Evolutionary conservation across 2,888 invertebrate genomes (phyloP), one percentile per base, ranked within the genome.

Genomic region (Cosmia trapezina): DNA sequence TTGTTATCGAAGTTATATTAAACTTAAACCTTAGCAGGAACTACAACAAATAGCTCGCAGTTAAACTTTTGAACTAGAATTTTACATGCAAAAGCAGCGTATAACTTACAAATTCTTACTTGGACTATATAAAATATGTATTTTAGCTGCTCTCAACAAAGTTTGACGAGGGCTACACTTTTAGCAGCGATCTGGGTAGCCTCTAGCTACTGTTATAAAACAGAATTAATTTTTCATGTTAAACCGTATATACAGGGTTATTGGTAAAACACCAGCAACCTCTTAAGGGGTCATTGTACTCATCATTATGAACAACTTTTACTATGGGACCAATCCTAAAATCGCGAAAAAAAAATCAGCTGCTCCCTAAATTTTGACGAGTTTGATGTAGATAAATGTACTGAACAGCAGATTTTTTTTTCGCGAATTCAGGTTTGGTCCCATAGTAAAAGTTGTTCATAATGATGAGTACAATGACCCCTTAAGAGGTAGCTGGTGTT

Each of bases 11-110:
- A 78, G 61, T 78, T 45, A 12, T 70, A 37, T 45, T 60, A 53
- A 56, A 73, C 41, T 56, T 17, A 41, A 57, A 37, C 4, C 19
- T 14, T 53, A 33, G 4, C 51, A 28, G 37, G 0, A 80, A 33
- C 43, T 57, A 47, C 56, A 43, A 37, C 59, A 64, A 68, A 33
- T 57, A 68, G 47, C 28, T 61, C 54, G 12, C 11, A 8, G 62
- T 70, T 4, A 59, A 80, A 71, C 49, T 57, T 68, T 70, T 19
- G 14, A 61, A 72, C 45, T 22, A 51, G 11, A 78, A 67, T 65
- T 57, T 72, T 37, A 49, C 41, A 59, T 62, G 37, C n/a, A 54
- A 56, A 64, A 71, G 28, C 9, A 33, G 41, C 47, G 33, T 7
- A 37, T 56, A 68, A 51, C 54, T 61, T 62, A 41, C 60, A n/a